Conservation (phyloP, 2,113 vertebrate species). For the Stegastes partitus region DNA sequence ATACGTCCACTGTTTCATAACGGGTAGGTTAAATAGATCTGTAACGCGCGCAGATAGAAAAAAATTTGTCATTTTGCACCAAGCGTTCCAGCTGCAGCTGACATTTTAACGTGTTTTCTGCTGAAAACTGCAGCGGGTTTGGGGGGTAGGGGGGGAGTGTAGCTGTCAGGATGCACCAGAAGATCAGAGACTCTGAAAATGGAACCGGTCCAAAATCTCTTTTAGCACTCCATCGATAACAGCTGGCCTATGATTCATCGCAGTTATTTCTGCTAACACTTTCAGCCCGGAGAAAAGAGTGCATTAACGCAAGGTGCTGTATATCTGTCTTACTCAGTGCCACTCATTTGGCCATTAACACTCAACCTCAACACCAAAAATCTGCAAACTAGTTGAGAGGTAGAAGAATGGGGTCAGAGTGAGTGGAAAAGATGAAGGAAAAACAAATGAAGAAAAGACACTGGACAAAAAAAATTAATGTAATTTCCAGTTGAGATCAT, state of each 20-base stretch:
- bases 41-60: background rate
- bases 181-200: constrained; percentile 63
- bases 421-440: background rate
- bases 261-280: constrained; percentile 48
- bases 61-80: background rate
- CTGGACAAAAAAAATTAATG: constrained; percentile 8
- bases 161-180: constrained; percentile 46
- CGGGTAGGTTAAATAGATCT: constrained; percentile 1
- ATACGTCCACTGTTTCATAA: background rate
- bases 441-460: constrained; percentile 22
- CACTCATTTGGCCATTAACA: constrained; percentile 16
- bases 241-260: constrained; percentile 70
- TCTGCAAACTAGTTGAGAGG: constrained; percentile 9
- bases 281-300: constrained; percentile 30
- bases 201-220: constrained; percentile 69
- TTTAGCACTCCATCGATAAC: constrained; percentile 70
- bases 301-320: constrained; percentile 30
- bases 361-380: background rate
- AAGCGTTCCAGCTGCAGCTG: background rate
- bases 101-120: constrained; percentile 31
- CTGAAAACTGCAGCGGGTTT: constrained; percentile 33
- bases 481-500: constrained; percentile 24
- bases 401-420: constrained; percentile 6
- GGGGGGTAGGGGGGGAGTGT: constrained; percentile 9
- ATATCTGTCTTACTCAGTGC: constrained; percentile 12